phyloP scores from a whole-genome alignment of 53 echinoderm and acorn worm genomes.

The Holothuria scabra region DNA sequence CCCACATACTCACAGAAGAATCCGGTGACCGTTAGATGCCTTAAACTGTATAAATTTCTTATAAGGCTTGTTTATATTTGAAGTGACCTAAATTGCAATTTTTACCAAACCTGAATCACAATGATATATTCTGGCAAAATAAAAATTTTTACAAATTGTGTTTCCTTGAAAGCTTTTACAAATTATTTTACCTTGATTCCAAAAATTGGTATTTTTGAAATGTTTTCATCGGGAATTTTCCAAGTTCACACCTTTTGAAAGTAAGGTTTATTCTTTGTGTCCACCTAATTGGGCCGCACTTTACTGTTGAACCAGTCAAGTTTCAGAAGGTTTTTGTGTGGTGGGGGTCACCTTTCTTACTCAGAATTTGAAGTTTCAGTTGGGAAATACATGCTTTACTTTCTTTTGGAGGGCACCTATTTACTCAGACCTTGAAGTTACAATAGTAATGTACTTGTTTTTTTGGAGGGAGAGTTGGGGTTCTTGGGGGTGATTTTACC shows the following conservation, averaged over 20 bases:
- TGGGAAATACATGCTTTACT: too few relatives aligned
- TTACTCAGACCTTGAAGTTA: too few relatives aligned
- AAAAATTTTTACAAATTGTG: neutral
- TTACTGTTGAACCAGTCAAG: neutral
- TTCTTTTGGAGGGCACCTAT: too few relatives aligned
- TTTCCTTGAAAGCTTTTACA: neutral
- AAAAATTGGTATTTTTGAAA: too few relatives aligned
- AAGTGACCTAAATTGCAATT: neutral
- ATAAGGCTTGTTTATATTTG: neutral
- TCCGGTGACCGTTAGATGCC: constrained; percentile 11
- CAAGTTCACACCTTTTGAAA: too few relatives aligned
- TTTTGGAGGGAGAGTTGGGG: neutral
- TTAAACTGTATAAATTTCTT: neutral
- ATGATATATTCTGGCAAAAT: constrained; percentile 17
- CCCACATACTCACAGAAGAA: constrained; percentile 18
- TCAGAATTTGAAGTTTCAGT: too few relatives aligned
- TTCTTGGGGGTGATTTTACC: too few relatives aligned
- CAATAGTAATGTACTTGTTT: too few relatives aligned
- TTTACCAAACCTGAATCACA: neutral
- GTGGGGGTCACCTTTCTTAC: too few relatives aligned
- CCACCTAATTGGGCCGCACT: constrained; percentile 4
- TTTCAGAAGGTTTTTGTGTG: too few relatives aligned
- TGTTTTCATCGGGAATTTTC: too few relatives aligned
- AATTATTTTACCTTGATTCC: constrained; percentile 3
- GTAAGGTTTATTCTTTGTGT: too few relatives aligned